phyloP scores from a whole-genome alignment of 2,113 vertebrate genomes.

The Trochalopteron elliotii region DNA sequence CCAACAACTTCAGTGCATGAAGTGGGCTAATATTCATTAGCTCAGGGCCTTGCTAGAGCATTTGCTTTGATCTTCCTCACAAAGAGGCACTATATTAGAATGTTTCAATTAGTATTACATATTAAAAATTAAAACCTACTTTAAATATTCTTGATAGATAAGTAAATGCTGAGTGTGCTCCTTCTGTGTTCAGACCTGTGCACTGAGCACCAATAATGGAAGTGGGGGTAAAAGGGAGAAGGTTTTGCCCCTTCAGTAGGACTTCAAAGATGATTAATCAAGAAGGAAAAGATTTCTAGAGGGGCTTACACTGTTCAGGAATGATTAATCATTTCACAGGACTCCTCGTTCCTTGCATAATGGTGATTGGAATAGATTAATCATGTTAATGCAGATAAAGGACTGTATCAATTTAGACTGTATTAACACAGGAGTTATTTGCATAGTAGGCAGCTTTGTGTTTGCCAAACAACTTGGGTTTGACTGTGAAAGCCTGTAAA shows the following conservation, averaged over 20 bases:
- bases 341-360: conserved; percentile 66
- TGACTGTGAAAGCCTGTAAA: neutral
- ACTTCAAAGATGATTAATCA: conserved; percentile 77
- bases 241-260: conserved; percentile 55
- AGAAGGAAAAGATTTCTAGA: conserved; percentile 64
- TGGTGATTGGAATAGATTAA: conserved; percentile 73
- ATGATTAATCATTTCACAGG: conserved; percentile 75
- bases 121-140: conserved; percentile 74
- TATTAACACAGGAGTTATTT: conserved; percentile 70
- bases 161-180: conserved; percentile 65
- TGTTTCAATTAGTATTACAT: conserved; percentile 68
- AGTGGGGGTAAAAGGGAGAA: conserved; percentile 56
- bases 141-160: conserved; percentile 69
- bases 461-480: conserved; percentile 57
- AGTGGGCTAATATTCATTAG: conserved; percentile 63
- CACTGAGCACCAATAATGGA: conserved; percentile 38
- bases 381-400: conserved; percentile 72
- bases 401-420: conserved; percentile 62
- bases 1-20: conserved; percentile 30
- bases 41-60: conserved; percentile 56
- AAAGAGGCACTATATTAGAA: conserved; percentile 53
- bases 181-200: conserved; percentile 59
- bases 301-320: conserved; percentile 67
- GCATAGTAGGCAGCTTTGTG: conserved; percentile 67
- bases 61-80: conserved; percentile 66